These are phyloP conservation scores for Scortum barcoo DNA, from an alignment of 2,113 vertebrate species.

Conservation along the genomic window DNA sequence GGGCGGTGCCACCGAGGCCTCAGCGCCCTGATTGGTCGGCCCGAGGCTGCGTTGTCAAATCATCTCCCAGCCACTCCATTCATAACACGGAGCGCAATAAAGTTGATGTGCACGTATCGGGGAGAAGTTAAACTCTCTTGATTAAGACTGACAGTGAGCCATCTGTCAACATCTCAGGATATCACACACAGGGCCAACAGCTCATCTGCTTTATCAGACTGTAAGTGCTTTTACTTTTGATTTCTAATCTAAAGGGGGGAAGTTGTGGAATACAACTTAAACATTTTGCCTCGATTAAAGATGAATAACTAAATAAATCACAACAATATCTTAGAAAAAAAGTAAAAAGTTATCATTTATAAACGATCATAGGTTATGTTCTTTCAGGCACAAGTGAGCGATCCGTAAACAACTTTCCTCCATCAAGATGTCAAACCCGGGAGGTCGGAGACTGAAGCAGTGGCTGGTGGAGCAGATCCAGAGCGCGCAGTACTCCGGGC, in stretches of 20 bases:
- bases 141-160: conserved; percentile 29
- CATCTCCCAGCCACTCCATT: conserved; percentile 57
- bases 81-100: conserved; percentile 57
- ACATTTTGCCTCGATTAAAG: not conserved
- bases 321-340: not conserved
- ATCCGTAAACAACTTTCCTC: conserved; percentile 8
- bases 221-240: conserved; percentile 61
- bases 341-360: not conserved
- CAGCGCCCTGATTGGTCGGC: conserved; percentile 67
- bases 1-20: conserved; percentile 18
- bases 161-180: conserved; percentile 28
- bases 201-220: not conserved
- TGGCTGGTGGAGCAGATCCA: conserved; percentile 98
- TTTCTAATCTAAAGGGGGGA: not conserved
- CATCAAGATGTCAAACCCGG: conserved; percentile 86
- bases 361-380: not conserved
- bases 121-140: conserved; percentile 6
- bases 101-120: conserved; percentile 21
- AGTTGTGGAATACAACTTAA: not conserved
- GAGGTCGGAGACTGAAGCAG: conserved; percentile 92
- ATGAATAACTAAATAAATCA: not conserved
- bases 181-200: conserved; percentile 12
- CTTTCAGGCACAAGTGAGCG: conserved; percentile 7
- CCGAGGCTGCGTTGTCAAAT: conserved; percentile 36
- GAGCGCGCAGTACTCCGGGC: conserved; percentile 90